These are phyloP conservation scores for Drosophila orena DNA, from an alignment of 1,140 invertebrate species.

Conservation along the genomic window DNA sequence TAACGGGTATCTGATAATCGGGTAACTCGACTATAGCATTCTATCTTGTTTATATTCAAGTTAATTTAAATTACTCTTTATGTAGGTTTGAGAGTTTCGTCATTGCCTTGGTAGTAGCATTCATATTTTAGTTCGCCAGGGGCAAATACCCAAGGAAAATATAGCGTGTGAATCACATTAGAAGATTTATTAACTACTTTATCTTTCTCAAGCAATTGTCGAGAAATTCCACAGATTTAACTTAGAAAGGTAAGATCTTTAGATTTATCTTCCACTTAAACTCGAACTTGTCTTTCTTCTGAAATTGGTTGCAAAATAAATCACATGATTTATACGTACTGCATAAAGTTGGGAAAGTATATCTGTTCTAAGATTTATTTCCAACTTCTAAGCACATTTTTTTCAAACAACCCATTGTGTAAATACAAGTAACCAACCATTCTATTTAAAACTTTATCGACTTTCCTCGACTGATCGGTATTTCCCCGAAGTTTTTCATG, in stretches of 20 bases:
- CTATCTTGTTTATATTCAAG: background rate
- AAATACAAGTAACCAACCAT: no score
- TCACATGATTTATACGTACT: conserved; percentile 3
- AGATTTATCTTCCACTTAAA: conserved; percentile 12
- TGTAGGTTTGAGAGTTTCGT: no score
- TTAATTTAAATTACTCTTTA: no score
- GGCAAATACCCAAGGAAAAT: no score
- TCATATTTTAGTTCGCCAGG: no score
- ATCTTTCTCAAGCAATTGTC: background rate
- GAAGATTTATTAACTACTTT: background rate
- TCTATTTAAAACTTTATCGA: background rate
- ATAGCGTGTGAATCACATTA: background rate
- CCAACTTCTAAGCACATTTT: background rate
- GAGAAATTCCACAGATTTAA: background rate
- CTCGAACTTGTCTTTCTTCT: conserved; percentile 1
- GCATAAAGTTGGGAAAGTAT: background rate
- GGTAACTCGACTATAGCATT: no score
- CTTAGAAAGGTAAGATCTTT: background rate
- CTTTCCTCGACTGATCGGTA: conserved; percentile 1
- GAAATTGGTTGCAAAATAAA: background rate
- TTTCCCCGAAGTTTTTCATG: conserved; percentile 7
- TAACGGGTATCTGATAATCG: no score
- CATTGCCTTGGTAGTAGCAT: no score
- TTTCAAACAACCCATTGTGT: no score
- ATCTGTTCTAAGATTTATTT: background rate